Base-by-base conservation (phyloP, 2,888 invertebrate species). In the Lagria hirta region DNA sequence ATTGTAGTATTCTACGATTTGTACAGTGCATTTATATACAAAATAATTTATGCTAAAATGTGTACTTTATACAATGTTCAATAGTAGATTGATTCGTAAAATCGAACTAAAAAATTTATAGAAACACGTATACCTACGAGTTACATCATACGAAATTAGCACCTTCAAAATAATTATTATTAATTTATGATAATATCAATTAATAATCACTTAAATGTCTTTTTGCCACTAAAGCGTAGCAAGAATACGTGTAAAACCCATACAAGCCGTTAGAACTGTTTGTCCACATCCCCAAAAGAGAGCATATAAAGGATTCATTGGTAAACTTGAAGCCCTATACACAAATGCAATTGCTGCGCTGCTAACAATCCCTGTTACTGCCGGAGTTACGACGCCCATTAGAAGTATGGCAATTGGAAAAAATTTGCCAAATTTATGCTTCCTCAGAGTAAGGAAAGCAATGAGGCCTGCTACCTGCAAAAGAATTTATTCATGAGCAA, bases 221-320 rank as follows among this genome's bases (percentile, higher is more conserved):
- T 30, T 20, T 5, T 29, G 24, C 26, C 42, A 49, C 43, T 57
- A 60, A 26, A 62, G 49, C 42, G 95, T 95, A 35, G 95, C 95
- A 62, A 96, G 77, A 58, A 96, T 91, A 68, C 95, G 81, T 48
- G 93, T 92, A 69, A 93, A 94, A 43, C 95, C 95, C 62, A 96
- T 83, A 57, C 91, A 88, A 52, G 89, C 89, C 30, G 91, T 87
- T 27, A 92, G 75, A 49, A 91, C 77, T 37, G 96, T 96, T 74
- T 95, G 95, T 51, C 94, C 95, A 35, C 93, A 84, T 41, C 96
- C 96, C 91, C 94, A 96, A 56, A 95, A 80, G 73, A 95, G 81
- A 36, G 95, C 94, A 72, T 94, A 91, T 46, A 93, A 80, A 23
- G 92, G 89, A 47, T 86, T 83, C 93, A 96, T 93, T 61, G 85